Base-by-base conservation (phyloP, 2,797 vertebrate species). In the Spinibarbus caldwelli region DNA sequence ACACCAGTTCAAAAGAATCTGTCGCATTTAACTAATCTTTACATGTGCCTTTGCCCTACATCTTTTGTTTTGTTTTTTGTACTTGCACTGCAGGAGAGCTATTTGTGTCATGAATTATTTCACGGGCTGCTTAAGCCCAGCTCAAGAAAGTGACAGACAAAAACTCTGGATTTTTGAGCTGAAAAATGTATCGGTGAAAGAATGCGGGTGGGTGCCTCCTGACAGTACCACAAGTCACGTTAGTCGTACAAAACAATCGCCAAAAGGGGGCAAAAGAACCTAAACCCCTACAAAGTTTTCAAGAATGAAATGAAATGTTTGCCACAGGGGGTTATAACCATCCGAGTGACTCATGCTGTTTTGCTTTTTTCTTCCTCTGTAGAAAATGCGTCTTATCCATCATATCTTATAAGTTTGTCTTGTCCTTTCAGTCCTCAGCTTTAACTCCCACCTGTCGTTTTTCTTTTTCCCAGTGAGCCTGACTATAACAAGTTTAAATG, bases 101-200 rank as follows among this genome's bases (percentile, higher is more conserved):
- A 64, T 85, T 79, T 79, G 64, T 84, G 67, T 79, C 77, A 72
- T 79, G 67, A 79, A 72, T 85, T 85, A 79, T 85, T 72, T 85
- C 66, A 72, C 0, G 4, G 76, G 12, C 49, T 85, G 45, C 67
- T 79, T 85, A 71, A 71, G 38, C 72, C 59, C 23, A 11, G 72
- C 49, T 71, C 64, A 59, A 54, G 49, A 79, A 62, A 64, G 66
- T 49, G 77, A 78, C 49, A 41, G 71, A 52, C 57, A 68, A n/a
- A 76, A 78, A 70, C 73, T 84, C 62, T 34, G 3, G 26, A 38
- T 84, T 68, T 84, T 68, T 41, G 1, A 59, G 36, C 29, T 78
- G 26, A 78, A 45, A 84, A 78, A 78, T 84, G 52, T 47, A 19
- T 70, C 2, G 10, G 66, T 79, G 23, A 79, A 79, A 21, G 67